Conservation (phyloP, 35 echinoderm and acorn worm species). For the Chiridota heheva region DNA sequence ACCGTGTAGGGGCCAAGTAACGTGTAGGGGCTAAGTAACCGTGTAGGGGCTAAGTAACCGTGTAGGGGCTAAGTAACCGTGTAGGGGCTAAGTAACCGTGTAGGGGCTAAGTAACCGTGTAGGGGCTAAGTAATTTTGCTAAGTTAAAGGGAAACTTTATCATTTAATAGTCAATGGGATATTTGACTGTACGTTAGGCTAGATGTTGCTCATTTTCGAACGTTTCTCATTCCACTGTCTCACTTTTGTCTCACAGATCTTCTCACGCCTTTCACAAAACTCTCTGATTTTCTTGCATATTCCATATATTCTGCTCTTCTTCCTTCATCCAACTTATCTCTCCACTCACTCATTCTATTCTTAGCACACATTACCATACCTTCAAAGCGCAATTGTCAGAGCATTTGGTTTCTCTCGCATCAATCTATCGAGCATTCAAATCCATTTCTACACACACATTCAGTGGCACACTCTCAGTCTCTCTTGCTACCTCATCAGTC, state of each 20-base stretch:
- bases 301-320: background rate
- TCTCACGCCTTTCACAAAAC: slow-evolving; percentile 18
- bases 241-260: background rate
- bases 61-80: no score
- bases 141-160: no score
- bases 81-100: no score
- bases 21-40: no score
- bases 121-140: no score
- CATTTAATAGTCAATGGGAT: no score
- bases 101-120: no score
- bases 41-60: no score
- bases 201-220: no score
- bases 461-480: slow-evolving; percentile 1
- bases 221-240: background rate
- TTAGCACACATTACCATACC: slow-evolving; percentile 11
- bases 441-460: slow-evolving; percentile 27
- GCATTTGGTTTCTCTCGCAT: slow-evolving; percentile 28
- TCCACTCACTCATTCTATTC: slow-evolving; percentile 12
- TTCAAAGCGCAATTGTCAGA: slow-evolving; percentile 13
- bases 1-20: no score
- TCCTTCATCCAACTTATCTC: background rate
- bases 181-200: no score
- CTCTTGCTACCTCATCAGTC: background rate
- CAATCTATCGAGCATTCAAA: slow-evolving; percentile 19
- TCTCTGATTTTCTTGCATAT: background rate